These are phyloP conservation scores for Mycteria americana DNA, from an alignment of 2,797 vertebrate species.

Conservation along the genomic window DNA sequence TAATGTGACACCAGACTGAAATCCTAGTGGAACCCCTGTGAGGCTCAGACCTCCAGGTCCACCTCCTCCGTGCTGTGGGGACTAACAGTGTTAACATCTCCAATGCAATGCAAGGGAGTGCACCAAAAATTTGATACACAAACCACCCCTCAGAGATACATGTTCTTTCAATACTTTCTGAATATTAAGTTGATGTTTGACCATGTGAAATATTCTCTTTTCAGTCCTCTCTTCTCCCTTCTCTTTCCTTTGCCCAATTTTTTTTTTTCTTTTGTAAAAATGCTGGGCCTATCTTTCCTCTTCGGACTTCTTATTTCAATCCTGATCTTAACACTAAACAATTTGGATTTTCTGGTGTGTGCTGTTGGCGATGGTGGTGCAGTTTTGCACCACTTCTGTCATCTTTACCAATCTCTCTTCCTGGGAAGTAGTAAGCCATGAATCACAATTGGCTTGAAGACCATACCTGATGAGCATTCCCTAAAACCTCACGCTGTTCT, in stretches of 20 bases:
- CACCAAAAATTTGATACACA: not conserved
- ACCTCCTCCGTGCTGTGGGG: not conserved
- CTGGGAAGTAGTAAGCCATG: not conserved
- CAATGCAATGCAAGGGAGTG: not conserved
- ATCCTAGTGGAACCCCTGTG: not conserved
- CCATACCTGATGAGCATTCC: not conserved
- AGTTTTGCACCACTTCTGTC: not conserved
- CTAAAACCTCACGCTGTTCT: not conserved
- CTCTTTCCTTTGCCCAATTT: not conserved
- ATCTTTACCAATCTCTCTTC: not conserved
- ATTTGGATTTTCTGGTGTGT: not conserved
- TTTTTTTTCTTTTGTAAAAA: not conserved
- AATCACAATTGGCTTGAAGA: not conserved
- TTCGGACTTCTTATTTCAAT: not conserved
- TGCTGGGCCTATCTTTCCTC: not conserved
- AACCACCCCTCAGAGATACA: not conserved
- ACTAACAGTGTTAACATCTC: not conserved
- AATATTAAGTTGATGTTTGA: not conserved
- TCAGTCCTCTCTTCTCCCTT: not conserved
- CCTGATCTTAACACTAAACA: not conserved
- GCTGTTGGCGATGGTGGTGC: too few species aligned
- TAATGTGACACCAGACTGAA: not conserved
- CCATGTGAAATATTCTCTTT: not conserved
- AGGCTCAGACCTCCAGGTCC: not conserved
- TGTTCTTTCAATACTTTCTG: not conserved